Evolutionary conservation across 2,888 invertebrate species (phyloP).

Genomic region (Dorcus hopei): DNA sequence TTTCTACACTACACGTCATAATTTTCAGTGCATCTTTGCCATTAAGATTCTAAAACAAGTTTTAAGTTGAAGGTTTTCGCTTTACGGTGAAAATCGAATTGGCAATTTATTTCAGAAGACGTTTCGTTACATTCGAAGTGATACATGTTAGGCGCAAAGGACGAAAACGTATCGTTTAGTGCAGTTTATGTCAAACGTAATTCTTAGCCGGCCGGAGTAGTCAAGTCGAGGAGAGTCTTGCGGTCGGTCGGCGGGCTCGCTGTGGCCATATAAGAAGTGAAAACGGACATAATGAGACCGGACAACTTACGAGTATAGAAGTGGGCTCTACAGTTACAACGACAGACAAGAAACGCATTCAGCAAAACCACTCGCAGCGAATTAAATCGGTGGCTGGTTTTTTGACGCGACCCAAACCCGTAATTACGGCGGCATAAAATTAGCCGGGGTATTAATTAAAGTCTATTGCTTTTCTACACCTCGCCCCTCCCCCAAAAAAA

Average conservation of each 20-base stretch:
- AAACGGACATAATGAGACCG: slow-evolving; percentile 43
- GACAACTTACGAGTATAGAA: slow-evolving; percentile 38
- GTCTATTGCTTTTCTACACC: too few relatives aligned
- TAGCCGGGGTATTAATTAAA: too few relatives aligned
- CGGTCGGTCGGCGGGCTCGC: slow-evolving; percentile 5
- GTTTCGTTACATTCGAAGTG: too few relatives aligned
- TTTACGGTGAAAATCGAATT: too few relatives aligned
- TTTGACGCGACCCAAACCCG: too few relatives aligned
- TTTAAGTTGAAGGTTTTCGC: too few relatives aligned
- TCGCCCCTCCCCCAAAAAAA: too few relatives aligned
- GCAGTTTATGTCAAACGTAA: slow-evolving; percentile 15
- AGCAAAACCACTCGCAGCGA: slow-evolving; percentile 7
- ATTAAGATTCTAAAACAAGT: too few relatives aligned
- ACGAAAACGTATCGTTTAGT: slow-evolving; percentile 10
- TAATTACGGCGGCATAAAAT: too few relatives aligned
- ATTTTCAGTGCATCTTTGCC: too few relatives aligned
- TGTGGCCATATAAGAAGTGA: slow-evolving; percentile 41
- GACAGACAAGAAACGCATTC: slow-evolving; percentile 4
- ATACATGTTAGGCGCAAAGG: not conserved
- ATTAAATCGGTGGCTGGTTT: slow-evolving; percentile 1
- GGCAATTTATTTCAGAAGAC: too few relatives aligned
- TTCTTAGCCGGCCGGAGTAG: not conserved
- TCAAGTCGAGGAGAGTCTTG: slow-evolving; percentile 1
- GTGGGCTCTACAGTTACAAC: slow-evolving; percentile 33
- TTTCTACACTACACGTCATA: too few relatives aligned